Evolutionary conservation across 1,140 invertebrate species (phyloP), one percentile per base, ranked within the genome.

Genomic region (Campoletis sonorensis): DNA sequence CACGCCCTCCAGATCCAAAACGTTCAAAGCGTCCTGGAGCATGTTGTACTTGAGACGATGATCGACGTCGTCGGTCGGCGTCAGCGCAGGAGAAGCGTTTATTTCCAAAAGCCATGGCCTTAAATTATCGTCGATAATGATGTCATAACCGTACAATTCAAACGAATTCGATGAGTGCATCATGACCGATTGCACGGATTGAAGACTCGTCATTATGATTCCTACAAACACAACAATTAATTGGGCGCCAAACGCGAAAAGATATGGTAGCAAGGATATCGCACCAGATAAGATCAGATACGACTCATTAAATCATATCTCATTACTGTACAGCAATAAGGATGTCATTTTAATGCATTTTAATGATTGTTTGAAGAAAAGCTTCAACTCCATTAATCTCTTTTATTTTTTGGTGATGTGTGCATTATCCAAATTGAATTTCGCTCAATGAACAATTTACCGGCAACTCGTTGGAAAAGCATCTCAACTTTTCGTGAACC

Each of bases 91-190:
- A 21, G 94, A 95, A 16, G 95, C 92, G 86, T 95, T 95, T 54
- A 93, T 91, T 86, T 95, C 95, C 51, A 95, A 87, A 18, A 95
- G 86, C 94, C 94, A 95, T 30, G 94, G 94, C 79, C 90, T 93
- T 37, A 95, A 84, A 76, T 91, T 88, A n/a, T 92, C 92, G 87
- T 95, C 94, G 23, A 95, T 89, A 4, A 95, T 86, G 75, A 95
- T 92, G 85, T 95, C 95, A 89, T 95, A 95, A 15, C 95, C 95
- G 88, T 95, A 95, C 7, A 95, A 86, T 87, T 95, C 95, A 86
- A 93, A 94, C 64, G 94, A 94, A 72, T 94, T 92, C 51, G 89
- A 86, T 16, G 90, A 87, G n/a, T 91, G 90, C 80, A 90, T 88
- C 61, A 93, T 92, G 5, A 89, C 83, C 21, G 87, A 89, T 37